Base-by-base conservation (phyloP, 2,888 invertebrate species). In the Sphecodes monilicornis region DNA sequence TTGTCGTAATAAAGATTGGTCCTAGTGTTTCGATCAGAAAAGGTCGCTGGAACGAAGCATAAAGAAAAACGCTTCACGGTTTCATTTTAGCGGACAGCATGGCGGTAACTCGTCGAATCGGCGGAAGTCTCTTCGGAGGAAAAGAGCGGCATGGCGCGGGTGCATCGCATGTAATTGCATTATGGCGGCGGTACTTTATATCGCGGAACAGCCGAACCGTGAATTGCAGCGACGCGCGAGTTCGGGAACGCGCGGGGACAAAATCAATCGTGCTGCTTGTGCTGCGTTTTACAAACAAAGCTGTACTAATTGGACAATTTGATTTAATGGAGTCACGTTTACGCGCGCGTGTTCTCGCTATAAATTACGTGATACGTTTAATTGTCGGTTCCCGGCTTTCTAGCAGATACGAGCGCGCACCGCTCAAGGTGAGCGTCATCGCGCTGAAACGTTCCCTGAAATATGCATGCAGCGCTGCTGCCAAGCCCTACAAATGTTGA, bases 231-330 rank as follows among this genome's bases (percentile, higher is more conserved):
- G 50, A 16, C n/a, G 54, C 54, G 54, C 54, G 54, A n/a, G 22
- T 11, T 16, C 18, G 43, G 57, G 66, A 43, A 16, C 22, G n/a
- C 39, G 36, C 64, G 16, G 16, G 18, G 75, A 72, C 54, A 43
- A 87, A 87, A 89, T 85, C 78, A 82, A 83, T 80, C 81, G 78
- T 10, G 46, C 29, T 3, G 36, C 66, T 41, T 32, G 76, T 77
- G 68, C 64, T 36, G 39, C 68, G 71, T 83, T 83, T 85, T 82
- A 78, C 80, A 84, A 87, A 89, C 78, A 78, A 74, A 83, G 80
- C 72, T 66, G 73, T 71, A 64, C 79, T 87, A 89, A 88, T 88
- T 88, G 87, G 85, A 89, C 80, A 85, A 83, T 88, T 88, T 85
- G 85, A 89, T 88, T 89, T 81, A 81, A 89, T 82, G 73, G 78